A percentile compares a stretch with the other conserved stretches of the same genome.
phyloP scores from a whole-genome alignment of 2,888 invertebrate species.

The Fragum sueziense region DNA sequence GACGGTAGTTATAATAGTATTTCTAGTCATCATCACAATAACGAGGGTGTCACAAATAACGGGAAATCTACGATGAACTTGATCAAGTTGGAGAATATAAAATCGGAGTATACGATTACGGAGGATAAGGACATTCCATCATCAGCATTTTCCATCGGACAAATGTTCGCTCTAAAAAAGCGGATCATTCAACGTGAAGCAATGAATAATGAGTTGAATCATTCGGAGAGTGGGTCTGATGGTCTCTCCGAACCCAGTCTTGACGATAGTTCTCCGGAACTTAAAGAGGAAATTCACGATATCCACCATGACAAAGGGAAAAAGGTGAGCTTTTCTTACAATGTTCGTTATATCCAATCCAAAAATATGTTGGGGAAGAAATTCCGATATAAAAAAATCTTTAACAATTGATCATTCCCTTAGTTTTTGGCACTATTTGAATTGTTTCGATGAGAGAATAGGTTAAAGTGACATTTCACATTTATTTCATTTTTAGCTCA shows the following conservation, averaged over 20 bases:
- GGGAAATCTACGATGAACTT: slow-evolving; percentile 43
- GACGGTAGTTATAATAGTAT: no score
- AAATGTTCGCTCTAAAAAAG: slow-evolving; percentile 71
- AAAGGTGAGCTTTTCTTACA: slow-evolving; percentile 16
- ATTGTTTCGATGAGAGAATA: no score
- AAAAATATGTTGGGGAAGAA: no score
- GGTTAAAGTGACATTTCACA: no score
- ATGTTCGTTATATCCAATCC: no score
- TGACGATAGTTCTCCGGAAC: slow-evolving; percentile 33
- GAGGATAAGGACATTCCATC: slow-evolving; percentile 44
- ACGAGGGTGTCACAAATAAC: slow-evolving; percentile 19
- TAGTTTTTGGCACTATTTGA: no score
- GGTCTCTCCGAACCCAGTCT: slow-evolving; percentile 45
- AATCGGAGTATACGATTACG: slow-evolving; percentile 67
- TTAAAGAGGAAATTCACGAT: slow-evolving; percentile 31
- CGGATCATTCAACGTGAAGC: slow-evolving; percentile 67
- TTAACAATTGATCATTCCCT: no score
- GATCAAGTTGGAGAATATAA: slow-evolving; percentile 73
- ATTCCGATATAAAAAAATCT: no score
- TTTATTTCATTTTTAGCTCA: no score
- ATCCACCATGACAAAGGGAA: slow-evolving; percentile 25
- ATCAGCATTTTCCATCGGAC: slow-evolving; percentile 61
- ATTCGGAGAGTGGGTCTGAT: slow-evolving; percentile 39
- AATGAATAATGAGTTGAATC: slow-evolving; percentile 45
- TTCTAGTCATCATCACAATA: slow-evolving; percentile 31